Conservation (phyloP, 2,113 vertebrate genomes). For the Mionectes macconnelli region DNA sequence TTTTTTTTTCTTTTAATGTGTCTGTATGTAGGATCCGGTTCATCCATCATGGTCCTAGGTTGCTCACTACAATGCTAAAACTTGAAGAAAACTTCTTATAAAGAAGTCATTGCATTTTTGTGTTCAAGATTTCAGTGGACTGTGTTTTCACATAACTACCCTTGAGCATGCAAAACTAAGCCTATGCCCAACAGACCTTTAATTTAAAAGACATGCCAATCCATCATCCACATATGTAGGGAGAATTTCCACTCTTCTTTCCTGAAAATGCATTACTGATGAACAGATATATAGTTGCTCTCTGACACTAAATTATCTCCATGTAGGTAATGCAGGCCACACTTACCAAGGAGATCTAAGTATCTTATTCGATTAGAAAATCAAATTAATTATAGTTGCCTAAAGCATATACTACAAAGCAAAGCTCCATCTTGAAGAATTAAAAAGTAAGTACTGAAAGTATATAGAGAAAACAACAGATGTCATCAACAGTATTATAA, state of each 20-base stretch:
- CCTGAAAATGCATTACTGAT: neutral
- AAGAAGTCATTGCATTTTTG: neutral
- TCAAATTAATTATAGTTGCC: neutral
- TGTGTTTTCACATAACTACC: neutral
- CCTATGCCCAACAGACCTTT: neutral
- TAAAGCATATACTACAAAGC: neutral
- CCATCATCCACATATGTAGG: neutral
- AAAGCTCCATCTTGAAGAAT: neutral
- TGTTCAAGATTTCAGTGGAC: neutral
- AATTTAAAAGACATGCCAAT: neutral
- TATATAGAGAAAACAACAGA: neutral
- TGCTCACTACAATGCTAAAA: neutral
- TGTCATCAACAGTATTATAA: neutral
- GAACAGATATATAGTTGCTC: neutral
- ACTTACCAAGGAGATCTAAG: neutral
- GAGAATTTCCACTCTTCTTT: neutral
- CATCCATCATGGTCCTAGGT: rapidly evolving
- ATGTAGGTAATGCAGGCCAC: neutral
- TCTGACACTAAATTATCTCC: neutral
- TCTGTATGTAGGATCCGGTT: neutral
- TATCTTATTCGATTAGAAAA: neutral
- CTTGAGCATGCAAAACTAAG: neutral
- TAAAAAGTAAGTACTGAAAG: neutral
- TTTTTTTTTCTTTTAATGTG: neutral
- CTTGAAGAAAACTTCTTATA: neutral